phyloP scores from a whole-genome alignment of 1,140 invertebrate genomes.

The Lerema accius region DNA sequence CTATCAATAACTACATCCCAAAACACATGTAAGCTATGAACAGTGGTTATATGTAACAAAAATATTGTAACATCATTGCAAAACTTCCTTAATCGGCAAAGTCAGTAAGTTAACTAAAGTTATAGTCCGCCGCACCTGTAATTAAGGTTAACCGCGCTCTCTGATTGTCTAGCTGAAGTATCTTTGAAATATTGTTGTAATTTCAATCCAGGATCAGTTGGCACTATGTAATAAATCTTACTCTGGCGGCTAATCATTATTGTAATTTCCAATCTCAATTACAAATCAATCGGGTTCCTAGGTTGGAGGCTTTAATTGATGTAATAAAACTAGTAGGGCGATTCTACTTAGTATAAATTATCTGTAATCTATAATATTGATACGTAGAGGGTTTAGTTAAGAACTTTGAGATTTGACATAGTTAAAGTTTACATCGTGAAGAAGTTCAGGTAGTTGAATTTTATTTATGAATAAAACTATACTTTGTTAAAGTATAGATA shows the following conservation, averaged over 20 bases:
- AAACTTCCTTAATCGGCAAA: background rate
- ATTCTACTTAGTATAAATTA: background rate
- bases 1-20: no score
- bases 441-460: no score
- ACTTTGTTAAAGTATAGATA: no score
- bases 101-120: background rate
- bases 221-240: slow-evolving; percentile 27
- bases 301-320: slow-evolving; percentile 16
- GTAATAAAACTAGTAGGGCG: slow-evolving; percentile 10
- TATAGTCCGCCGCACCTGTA: background rate
- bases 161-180: slow-evolving; percentile 23
- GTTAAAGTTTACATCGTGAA: no score
- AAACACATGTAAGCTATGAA: no score
- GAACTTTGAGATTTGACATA: no score
- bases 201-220: slow-evolving; percentile 14
- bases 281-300: slow-evolving; percentile 23
- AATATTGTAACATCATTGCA: background rate
- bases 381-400: no score
- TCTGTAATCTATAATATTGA: no score
- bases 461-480: no score
- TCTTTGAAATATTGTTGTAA: slow-evolving; percentile 27
- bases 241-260: slow-evolving; percentile 25
- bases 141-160: slow-evolving; percentile 19
- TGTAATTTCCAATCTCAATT: slow-evolving; percentile 32
- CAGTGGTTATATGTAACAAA: no score